Evolutionary conservation across 2,113 vertebrate species (phyloP).

Genomic region (Microcebus murinus): DNA sequence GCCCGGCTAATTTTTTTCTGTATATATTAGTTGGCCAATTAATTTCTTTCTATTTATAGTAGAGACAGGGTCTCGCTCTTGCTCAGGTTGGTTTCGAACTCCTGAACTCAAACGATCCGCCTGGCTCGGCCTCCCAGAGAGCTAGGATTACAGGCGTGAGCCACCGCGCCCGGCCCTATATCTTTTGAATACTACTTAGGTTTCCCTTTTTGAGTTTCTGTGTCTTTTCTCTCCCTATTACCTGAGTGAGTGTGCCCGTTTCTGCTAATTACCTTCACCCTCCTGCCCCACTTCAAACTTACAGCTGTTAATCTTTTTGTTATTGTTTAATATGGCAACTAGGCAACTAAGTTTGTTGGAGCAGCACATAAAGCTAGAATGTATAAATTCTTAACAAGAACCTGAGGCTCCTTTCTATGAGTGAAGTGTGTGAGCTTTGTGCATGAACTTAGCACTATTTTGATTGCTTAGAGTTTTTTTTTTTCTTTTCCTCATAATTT

Average conservation of each 20-base stretch:
- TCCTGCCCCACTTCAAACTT: neutral
- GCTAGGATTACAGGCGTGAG: too few species aligned
- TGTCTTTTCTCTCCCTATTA: neutral
- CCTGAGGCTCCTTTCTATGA: neutral
- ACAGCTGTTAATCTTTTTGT: neutral
- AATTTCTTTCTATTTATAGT: too few species aligned
- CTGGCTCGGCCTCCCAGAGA: too few species aligned
- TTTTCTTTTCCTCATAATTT: neutral
- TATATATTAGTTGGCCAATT: too few species aligned
- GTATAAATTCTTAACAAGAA: neutral
- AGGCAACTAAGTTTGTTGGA: constrained; percentile 18
- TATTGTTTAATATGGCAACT: neutral
- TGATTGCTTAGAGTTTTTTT: neutral
- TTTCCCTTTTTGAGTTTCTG: neutral
- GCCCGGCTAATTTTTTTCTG: too few species aligned
- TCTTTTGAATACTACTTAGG: neutral
- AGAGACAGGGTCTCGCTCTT: too few species aligned
- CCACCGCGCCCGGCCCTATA: neutral
- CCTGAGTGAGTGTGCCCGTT: neutral
- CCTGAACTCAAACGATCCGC: too few species aligned
- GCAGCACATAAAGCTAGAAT: neutral
- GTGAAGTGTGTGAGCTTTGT: neutral
- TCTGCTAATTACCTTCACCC: neutral
- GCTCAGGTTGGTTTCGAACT: too few species aligned
- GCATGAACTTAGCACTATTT: neutral